Percentiles rank a stretch among this genome's conserved stretches.
Conservation (phyloP, 2,888 invertebrate species). For the Torymus tubicola region DNA sequence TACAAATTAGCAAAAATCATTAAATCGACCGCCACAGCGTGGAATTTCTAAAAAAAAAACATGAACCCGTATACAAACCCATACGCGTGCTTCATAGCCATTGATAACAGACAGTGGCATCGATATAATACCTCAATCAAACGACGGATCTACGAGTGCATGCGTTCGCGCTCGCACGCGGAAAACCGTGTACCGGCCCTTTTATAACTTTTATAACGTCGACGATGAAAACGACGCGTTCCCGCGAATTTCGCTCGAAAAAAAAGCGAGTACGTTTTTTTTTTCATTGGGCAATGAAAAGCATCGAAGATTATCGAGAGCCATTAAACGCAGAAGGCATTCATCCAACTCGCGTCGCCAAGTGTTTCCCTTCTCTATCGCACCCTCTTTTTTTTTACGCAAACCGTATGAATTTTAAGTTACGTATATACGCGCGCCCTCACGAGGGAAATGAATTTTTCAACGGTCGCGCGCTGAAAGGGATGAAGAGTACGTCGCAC, state of each 20-base stretch:
- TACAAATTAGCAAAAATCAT: too few species aligned
- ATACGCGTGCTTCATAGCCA: too few species aligned
- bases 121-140: too few species aligned
- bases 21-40: too few species aligned
- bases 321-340: slow-evolving; percentile 48
- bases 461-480: not conserved
- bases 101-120: too few species aligned
- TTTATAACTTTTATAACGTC: not conserved
- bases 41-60: too few species aligned
- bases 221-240: slow-evolving; percentile 18
- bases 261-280: slow-evolving; percentile 16
- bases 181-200: too few species aligned
- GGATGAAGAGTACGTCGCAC: not conserved
- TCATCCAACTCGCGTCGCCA: slow-evolving; percentile 21
- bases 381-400: not conserved
- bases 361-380: not conserved
- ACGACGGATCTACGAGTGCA: too few species aligned
- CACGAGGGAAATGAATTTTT: slow-evolving; percentile 28
- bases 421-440: not conserved
- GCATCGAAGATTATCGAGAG: slow-evolving; percentile 49
- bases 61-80: too few species aligned
- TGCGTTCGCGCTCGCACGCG: too few species aligned
- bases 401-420: slow-evolving; percentile 43
- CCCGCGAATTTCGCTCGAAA: not conserved
- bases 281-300: slow-evolving; percentile 50